phyloP scores from a whole-genome alignment of 2,113 vertebrate genomes.

The Calyptommatus sinebrachiatus region DNA sequence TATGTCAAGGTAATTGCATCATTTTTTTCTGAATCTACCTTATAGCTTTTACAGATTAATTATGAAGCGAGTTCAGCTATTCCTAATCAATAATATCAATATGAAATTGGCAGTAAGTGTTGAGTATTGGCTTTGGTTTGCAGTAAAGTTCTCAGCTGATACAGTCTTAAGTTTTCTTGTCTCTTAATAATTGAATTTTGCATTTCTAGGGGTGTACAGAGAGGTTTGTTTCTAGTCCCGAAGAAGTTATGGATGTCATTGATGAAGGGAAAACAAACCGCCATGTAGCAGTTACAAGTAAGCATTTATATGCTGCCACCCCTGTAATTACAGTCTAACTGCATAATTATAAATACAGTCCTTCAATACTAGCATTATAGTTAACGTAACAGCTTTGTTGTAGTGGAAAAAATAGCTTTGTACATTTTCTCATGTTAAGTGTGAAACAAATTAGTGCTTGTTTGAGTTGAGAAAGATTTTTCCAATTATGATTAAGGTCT shows the following conservation, averaged over 20 bases:
- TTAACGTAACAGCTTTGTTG: background rate
- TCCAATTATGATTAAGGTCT: background rate
- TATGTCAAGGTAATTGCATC: constrained; percentile 80
- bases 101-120: background rate
- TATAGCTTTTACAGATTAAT: background rate
- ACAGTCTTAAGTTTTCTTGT: background rate
- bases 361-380: background rate
- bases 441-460: background rate
- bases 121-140: accelerated
- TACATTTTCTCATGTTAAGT: background rate
- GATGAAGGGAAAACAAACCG: constrained; percentile 95
- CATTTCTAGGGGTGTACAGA: constrained; percentile 89
- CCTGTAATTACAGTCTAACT: background rate
- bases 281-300: constrained; percentile 95
- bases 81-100: too few species aligned
- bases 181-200: background rate
- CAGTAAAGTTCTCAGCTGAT: accelerated
- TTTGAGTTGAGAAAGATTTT: background rate
- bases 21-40: background rate
- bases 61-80: background rate
- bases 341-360: background rate
- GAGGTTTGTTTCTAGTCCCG: constrained; percentile 93
- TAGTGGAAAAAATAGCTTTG: background rate
- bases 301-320: constrained; percentile 43
- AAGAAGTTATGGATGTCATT: constrained; percentile 96